Conservation (phyloP, 2,113 vertebrate genomes). For the Arvicanthis niloticus region DNA sequence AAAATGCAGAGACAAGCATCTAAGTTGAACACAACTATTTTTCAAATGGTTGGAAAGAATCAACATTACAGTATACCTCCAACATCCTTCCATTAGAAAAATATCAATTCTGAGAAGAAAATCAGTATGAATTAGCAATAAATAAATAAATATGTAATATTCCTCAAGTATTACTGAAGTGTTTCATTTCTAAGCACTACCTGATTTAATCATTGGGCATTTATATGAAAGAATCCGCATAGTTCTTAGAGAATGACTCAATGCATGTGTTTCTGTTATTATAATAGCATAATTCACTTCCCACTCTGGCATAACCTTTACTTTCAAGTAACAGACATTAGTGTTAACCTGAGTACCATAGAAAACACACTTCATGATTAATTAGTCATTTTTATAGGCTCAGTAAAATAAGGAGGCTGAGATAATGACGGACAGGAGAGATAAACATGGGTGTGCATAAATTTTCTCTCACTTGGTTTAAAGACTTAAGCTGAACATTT, state of each 20-base stretch:
- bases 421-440: slow-evolving; percentile 59
- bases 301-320: slow-evolving; percentile 53
- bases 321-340: slow-evolving; percentile 60
- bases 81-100: background rate
- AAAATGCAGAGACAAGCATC: background rate
- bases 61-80: background rate
- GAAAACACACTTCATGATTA: slow-evolving; percentile 61
- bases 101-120: no score
- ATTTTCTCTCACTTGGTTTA: slow-evolving; percentile 52
- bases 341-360: slow-evolving; percentile 53
- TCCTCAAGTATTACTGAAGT: background rate
- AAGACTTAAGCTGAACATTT: slow-evolving; percentile 41
- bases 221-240: slow-evolving; percentile 14
- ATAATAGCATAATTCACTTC: slow-evolving; percentile 60
- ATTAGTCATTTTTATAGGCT: slow-evolving; percentile 65
- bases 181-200: background rate
- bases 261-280: background rate
- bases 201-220: slow-evolving; percentile 3
- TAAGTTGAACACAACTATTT: background rate
- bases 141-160: background rate
- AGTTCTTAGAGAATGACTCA: slow-evolving; percentile 33
- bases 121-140: no score
- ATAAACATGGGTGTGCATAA: slow-evolving; percentile 60
- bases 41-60: background rate
- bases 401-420: slow-evolving; percentile 48